Evolutionary conservation across 2,888 invertebrate species (phyloP), one percentile per base, ranked within the genome.

Genomic region (Athalia circularis): DNA sequence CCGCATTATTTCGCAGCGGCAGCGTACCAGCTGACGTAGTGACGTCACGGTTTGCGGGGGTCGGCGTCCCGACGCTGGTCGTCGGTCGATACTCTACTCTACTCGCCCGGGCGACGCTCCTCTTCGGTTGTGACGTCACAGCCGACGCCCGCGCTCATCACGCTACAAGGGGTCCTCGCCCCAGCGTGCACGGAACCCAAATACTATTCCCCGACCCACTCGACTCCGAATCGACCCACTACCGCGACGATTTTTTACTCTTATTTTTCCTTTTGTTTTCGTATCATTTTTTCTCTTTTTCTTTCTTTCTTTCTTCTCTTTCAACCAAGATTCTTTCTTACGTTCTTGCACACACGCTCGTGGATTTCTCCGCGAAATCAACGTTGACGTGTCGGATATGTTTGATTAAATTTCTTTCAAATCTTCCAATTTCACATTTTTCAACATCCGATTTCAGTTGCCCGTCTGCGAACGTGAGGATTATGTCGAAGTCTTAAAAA

Each of bases 1-100:
- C 78, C 76, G 79, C 47, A 54, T 70, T 75, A 74, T 83, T 84
- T 82, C 81, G 83, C 84, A 84, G 74, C 74, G 79, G 81, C 79
- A 72, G 47, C 79, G 79, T 82, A 87, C 87, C 88, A 88, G 88
- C 88, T 88, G 88, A 88, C 87, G 85, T 85, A 85, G 81, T 88
- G 88, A 88, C 88, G 88, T 88, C 88, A 88, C 83, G 81, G 85
- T 80, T 87, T 85, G 86, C 87, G 86, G 85, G 86, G 86, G 87
- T 87, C 87, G 86, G 83, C 86, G 85, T 86, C 86, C 85, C 85
- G 85, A 86, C 86, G 87, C 82, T 83, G 83, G 83, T 82, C 84
- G 84, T 84, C 86, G 88, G 84, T 87, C 87, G 87, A 87, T 87
- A 87, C 86, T 84, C 84, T 83, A 85, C 86, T 84, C 84, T 83